Base-by-base conservation (phyloP, 2,888 invertebrate species). In the Erebia aethiops region DNA sequence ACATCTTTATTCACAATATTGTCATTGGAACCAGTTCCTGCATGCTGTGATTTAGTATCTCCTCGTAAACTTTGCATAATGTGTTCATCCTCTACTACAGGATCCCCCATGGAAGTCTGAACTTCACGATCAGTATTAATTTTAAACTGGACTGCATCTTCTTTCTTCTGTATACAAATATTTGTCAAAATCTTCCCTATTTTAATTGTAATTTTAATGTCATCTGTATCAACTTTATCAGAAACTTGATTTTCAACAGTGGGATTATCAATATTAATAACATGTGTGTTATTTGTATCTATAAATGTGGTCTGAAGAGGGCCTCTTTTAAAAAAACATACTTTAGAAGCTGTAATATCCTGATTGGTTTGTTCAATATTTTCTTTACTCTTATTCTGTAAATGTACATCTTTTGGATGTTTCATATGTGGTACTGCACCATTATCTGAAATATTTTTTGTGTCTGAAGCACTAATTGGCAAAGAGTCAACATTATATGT, bases 151-250 rank as follows among this genome's bases (percentile, higher is more conserved):
- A 87, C 78, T 83, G 90, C 85, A 80, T 84, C 87, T 57, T 86
- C 81, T 72, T 90, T 89, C 73, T 88, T 88, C 73, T 87, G 86
- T 51, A 92, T 90, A 35, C 83, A 77, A 75, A 92, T 88, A 76
- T 90, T 92, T 65, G 92, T 84, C 54, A 88, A 69, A 43, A 85
- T 88, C 75, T 82, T 87, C 13, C 91, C 90, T 62, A 89, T 83
- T 86, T 86, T 91, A 49, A 93, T 90, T 18, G 87, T 85, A 65
- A 93, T 91, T 77, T 89, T 84, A 75, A 92, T 88, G 71, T 92
- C 88, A 76, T 91, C 89, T 73, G 81, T 72, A 73, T 78, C 81
- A 49, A 60, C 46, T 66, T 72, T 75, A 66, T 76, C 63, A 74
- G 21, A 14, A n/a, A 79, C 11, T 21, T 57, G 52, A 41, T 67